phyloP scores from a whole-genome alignment of 1,140 invertebrate species.

The Sinella curviseta region DNA sequence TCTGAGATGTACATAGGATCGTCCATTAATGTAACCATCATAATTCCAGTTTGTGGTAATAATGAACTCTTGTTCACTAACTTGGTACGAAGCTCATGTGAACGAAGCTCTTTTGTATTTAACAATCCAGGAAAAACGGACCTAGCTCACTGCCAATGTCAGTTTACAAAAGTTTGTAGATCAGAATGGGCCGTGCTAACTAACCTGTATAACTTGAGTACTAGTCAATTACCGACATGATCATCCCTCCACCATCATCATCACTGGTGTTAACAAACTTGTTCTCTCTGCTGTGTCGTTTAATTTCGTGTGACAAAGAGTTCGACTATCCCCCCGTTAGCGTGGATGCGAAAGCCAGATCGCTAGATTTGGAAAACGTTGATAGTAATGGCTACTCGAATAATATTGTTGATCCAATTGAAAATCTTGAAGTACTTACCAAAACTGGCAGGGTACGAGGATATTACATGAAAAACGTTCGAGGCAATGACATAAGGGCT shows the following conservation, averaged over 20 bases:
- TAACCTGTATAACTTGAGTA: neutral
- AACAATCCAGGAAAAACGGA: too few species aligned
- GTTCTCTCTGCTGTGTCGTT: neutral
- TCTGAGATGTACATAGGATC: too few species aligned
- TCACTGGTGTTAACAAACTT: neutral
- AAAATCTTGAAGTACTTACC: neutral
- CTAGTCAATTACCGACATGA: neutral
- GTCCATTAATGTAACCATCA: too few species aligned
- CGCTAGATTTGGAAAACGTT: neutral
- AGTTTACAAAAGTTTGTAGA: too few species aligned
- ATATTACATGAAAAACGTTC: conserved; percentile 14
- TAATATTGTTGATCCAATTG: neutral
- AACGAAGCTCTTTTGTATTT: too few species aligned
- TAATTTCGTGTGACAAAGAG: neutral
- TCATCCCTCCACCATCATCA: neutral
- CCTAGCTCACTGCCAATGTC: too few species aligned
- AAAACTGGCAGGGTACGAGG: conserved; percentile 10
- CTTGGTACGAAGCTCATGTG: too few species aligned
- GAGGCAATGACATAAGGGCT: neutral
- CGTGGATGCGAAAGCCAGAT: neutral
- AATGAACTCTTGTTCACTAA: too few species aligned
- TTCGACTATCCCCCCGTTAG: too few species aligned
- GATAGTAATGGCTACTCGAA: neutral
- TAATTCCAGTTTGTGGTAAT: too few species aligned
- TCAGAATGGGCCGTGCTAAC: neutral